Percentiles rank a stretch among this genome's conserved stretches.
Conservation (phyloP, 2,888 invertebrate species). For the Trimorus sp. region DNA sequence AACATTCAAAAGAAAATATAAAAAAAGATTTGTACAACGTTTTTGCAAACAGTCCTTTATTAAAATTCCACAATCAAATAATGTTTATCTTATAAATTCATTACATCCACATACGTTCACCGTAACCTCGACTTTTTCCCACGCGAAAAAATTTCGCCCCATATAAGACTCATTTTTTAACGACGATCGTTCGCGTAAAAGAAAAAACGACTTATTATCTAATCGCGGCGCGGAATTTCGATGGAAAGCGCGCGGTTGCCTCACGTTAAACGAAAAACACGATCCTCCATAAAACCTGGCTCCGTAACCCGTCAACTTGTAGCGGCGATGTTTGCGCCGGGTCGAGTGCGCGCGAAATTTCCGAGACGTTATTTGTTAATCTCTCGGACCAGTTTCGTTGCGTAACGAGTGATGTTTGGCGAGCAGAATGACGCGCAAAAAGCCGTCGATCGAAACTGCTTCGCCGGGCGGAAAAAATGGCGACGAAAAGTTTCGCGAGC, state of each 20-base stretch:
- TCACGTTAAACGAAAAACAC: constrained; percentile 39
- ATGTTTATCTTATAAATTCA: neutral
- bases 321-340: constrained; percentile 5
- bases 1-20: too few relatives aligned
- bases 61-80: too few relatives aligned
- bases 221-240: constrained; percentile 29
- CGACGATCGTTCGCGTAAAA: neutral
- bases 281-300: constrained; percentile 45
- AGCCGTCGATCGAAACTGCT: constrained; percentile 7
- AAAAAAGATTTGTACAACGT: too few relatives aligned
- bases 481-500: too few relatives aligned
- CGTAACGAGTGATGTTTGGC: neutral
- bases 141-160: neutral
- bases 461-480: neutral
- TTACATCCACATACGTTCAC: neutral
- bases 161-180: too few relatives aligned
- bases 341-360: constrained; percentile 8
- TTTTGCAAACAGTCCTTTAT: too few relatives aligned
- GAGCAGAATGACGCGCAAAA: constrained; percentile 12
- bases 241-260: constrained; percentile 45
- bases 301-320: constrained; percentile 36
- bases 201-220: constrained; percentile 28
- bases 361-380: constrained; percentile 34
- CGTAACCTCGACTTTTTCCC: neutral
- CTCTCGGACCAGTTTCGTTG: constrained; percentile 29